Conservation (phyloP, 1,140 invertebrate species). For the Eulimnadia texana region DNA sequence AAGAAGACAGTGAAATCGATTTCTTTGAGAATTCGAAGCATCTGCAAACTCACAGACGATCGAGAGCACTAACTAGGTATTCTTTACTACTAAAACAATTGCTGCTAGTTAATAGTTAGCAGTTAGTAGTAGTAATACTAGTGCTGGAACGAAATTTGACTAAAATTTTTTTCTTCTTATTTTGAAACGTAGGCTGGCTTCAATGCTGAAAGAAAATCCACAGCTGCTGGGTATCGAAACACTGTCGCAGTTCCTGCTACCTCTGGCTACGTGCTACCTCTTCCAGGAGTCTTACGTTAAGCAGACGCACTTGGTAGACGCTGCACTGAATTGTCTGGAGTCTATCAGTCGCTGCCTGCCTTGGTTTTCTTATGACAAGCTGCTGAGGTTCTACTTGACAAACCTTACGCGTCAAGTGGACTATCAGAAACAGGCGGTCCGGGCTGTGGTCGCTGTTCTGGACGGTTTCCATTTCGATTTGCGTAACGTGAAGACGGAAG, state of each 20-base stretch:
- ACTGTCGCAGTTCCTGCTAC: constrained; percentile 68
- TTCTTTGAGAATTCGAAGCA: constrained; percentile 90
- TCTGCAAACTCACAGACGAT: constrained; percentile 64
- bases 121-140: not conserved
- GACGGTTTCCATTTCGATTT: constrained; percentile 90
- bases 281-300: constrained; percentile 56
- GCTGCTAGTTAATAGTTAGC: not conserved
- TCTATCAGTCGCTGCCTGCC: constrained; percentile 58
- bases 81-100: too few relatives aligned
- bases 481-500: constrained; percentile 28
- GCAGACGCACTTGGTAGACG: constrained; percentile 68
- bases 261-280: constrained; percentile 63
- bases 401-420: constrained; percentile 51
- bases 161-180: too few relatives aligned
- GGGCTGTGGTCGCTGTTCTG: constrained; percentile 65
- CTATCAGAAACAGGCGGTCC: constrained; percentile 66
- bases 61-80: constrained; percentile 51
- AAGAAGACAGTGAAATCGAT: constrained; percentile 67
- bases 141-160: too few relatives aligned
- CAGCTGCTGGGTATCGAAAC: constrained; percentile 47
- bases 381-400: constrained; percentile 62
- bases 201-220: constrained; percentile 37
- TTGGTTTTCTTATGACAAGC: constrained; percentile 71
- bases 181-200: constrained; percentile 35
- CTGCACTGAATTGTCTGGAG: constrained; percentile 50